Base-by-base conservation (phyloP, 1,140 invertebrate genomes). In the Steinernema feltiae region DNA sequence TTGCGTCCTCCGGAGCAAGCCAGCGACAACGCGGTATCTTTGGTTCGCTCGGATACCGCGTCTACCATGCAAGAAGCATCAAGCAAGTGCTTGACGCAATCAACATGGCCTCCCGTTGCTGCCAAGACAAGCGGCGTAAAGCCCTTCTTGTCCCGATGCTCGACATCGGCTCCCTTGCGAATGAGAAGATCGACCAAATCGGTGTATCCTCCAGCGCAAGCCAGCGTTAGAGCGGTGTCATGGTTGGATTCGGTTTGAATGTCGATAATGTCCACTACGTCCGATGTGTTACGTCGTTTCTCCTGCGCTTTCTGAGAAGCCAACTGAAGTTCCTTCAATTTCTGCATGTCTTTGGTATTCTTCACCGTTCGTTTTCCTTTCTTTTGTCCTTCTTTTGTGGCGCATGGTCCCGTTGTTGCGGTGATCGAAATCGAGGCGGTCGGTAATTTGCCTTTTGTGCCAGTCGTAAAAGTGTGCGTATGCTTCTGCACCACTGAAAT, bases 131-230 rank as follows among this genome's bases (percentile, higher is more conserved):
- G 88, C 1, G 97, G 96, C 0, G 97, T 98, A 86, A 98, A 98
- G 32, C 96, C 96, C 87, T 99, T 99, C 87, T 99, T 99, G 86
- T 99, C 97, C 1, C 95, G 90, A 88, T 99, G 97, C 88, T 99
- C 92, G 86, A 98, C 97, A 87, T 97, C 92, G 0, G 95, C 94
- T 63, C 93, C 93, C 77, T 94, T 90, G 73, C 90, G 91, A 0
- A 99, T 89, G 24, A 99, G 89, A 80, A 98, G 89, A 86, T 93
- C 92, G 2, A 97, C 95, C 0, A 98, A 89, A 83, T 98, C 95
- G 84, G 94, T 93, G 86, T 98, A 94, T 0, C 96, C 97, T 74
- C 95, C 95, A 76, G 94, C 93, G 89, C 95, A 98, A 17, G 96
- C 97, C 71, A 98, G 89, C 2, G 96, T 98, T 30, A 99, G 89